These are phyloP conservation scores for Kryphioiulus occultus DNA, from an alignment of 2,888 invertebrate species.

Conservation along the genomic window DNA sequence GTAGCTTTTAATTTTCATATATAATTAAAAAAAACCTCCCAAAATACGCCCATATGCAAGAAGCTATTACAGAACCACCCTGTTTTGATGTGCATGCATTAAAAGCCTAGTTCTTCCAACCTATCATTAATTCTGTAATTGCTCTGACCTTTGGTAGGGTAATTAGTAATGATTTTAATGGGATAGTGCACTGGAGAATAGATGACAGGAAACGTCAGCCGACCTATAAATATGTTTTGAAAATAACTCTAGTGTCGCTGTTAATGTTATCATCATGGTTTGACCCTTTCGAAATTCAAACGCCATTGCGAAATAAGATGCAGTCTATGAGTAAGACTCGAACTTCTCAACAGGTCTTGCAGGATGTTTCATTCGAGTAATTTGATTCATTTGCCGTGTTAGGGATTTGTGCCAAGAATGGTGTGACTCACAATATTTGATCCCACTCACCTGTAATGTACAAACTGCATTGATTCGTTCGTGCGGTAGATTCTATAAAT, in stretches of 20 bases:
- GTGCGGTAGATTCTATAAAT: neutral
- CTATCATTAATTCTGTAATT: neutral
- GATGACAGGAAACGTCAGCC: neutral
- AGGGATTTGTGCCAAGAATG: neutral
- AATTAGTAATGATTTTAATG: neutral
- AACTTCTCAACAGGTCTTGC: neutral
- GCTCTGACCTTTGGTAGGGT: neutral
- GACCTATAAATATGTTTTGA: neutral
- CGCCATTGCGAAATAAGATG: neutral
- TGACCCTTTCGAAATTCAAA: neutral
- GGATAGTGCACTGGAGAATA: neutral
- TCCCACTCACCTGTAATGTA: neutral
- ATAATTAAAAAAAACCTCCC: neutral
- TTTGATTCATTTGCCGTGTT: neutral
- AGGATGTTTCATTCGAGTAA: neutral
- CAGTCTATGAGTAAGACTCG: neutral
- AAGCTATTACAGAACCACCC: neutral
- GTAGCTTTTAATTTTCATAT: neutral
- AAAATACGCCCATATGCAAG: neutral
- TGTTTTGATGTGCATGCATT: neutral
- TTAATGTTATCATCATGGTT: neutral
- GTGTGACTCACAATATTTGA: neutral
- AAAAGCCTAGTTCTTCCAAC: neutral
- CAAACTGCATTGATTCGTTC: conserved; percentile 2
- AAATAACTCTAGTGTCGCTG: too few relatives aligned